phyloP scores from a whole-genome alignment of 2,113 vertebrate genomes.

The Polypterus senegalus region DNA sequence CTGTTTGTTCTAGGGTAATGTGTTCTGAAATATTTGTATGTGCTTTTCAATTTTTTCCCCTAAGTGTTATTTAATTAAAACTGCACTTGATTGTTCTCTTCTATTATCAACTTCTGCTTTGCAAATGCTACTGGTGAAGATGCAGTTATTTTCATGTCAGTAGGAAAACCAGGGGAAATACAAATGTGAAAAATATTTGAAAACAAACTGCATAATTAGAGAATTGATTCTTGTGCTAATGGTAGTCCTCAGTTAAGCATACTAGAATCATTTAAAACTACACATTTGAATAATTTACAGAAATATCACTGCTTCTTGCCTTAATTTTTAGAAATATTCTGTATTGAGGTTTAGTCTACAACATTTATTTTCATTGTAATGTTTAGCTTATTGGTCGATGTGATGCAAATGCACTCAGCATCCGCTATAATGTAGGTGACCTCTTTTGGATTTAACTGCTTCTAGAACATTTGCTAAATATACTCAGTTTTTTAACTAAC shows the following conservation, averaged over 20 bases:
- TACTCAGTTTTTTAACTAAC: too few relatives aligned
- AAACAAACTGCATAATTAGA: not conserved
- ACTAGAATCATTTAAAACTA: not conserved
- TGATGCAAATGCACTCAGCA: too few relatives aligned
- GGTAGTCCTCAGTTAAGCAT: not conserved
- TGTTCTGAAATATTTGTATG: not conserved
- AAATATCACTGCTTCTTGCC: too few relatives aligned
- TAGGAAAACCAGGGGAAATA: not conserved
- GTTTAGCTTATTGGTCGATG: too few relatives aligned
- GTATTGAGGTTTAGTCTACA: too few relatives aligned
- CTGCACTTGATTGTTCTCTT: not conserved
- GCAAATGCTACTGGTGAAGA: too few relatives aligned
- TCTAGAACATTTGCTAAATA: too few relatives aligned
- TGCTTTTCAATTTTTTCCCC: not conserved
- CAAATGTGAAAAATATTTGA: conserved; percentile 2
- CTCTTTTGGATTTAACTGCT: too few relatives aligned
- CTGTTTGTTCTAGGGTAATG: not conserved
- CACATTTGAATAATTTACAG: too few relatives aligned
- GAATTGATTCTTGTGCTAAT: conserved; percentile 1
- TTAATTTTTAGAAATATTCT: too few relatives aligned
- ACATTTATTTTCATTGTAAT: too few relatives aligned
- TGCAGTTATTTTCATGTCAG: not conserved
- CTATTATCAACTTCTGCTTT: not conserved
- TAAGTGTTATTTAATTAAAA: not conserved
- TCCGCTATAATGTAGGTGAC: too few relatives aligned